Conservation (phyloP, 2,888 invertebrate genomes). For the Lypha dubia region DNA sequence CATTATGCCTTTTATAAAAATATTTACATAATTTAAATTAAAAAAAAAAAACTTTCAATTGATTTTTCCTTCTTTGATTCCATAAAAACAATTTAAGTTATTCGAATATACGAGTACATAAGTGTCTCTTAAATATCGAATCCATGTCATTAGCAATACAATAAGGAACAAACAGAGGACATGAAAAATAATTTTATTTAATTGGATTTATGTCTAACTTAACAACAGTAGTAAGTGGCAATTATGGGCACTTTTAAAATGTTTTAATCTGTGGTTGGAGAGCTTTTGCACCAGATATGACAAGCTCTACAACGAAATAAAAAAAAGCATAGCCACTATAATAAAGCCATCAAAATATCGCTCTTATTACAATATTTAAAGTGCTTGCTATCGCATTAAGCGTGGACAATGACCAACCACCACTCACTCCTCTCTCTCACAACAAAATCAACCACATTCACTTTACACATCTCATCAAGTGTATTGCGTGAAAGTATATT, state of each 20-base stretch:
- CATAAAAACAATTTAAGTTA: background rate
- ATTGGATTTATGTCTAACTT: slow-evolving; percentile 24
- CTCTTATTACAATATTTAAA: slow-evolving; percentile 81
- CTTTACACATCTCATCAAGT: slow-evolving; percentile 39
- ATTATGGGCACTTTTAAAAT: slow-evolving; percentile 45
- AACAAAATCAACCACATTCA: slow-evolving; percentile 8
- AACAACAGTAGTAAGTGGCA: slow-evolving; percentile 56
- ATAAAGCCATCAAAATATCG: slow-evolving; percentile 81
- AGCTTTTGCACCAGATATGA: background rate
- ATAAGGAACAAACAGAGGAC: background rate
- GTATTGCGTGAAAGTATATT: slow-evolving; percentile 54
- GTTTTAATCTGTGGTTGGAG: background rate
- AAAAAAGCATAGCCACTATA: slow-evolving; percentile 68
- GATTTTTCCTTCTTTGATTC: slow-evolving; percentile 39
- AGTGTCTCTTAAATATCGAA: background rate
- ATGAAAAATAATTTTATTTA: slow-evolving; percentile 20
- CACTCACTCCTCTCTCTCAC: background rate
- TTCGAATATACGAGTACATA: background rate
- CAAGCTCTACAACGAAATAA: no score
- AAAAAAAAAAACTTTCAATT: slow-evolving; percentile 74
- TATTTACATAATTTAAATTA: slow-evolving; percentile 78
- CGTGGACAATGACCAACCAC: slow-evolving; percentile 53
- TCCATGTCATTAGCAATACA: background rate
- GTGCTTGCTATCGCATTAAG: slow-evolving; percentile 79
- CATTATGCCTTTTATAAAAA: slow-evolving; percentile 72